These are phyloP conservation scores for Caerostris darwini DNA, from an alignment of 1,140 invertebrate species.

Conservation along the genomic window DNA sequence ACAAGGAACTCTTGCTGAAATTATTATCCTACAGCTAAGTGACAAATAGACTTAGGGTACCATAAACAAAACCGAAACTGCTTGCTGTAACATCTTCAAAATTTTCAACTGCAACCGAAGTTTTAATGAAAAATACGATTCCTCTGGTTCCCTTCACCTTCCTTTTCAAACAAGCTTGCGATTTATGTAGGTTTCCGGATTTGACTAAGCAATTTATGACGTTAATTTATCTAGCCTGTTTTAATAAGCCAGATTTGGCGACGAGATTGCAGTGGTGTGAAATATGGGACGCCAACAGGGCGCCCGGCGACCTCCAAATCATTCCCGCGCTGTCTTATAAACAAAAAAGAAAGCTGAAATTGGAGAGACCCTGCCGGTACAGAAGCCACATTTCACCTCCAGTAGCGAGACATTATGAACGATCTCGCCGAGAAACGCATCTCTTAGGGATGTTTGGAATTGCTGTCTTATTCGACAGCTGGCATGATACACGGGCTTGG, in stretches of 20 bases:
- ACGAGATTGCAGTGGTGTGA: conserved; percentile 38
- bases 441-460: neutral
- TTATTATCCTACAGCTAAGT: neutral
- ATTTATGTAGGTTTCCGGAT: neutral
- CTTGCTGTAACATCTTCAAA: neutral
- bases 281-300: conserved; percentile 29
- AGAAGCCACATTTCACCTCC: neutral
- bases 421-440: neutral
- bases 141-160: neutral
- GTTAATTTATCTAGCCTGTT: neutral
- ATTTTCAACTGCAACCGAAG: neutral
- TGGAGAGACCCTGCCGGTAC: no score
- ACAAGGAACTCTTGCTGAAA: no score
- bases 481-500: no score
- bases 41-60: neutral
- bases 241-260: conserved; percentile 47
- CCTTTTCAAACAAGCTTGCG: neutral
- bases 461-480: no score
- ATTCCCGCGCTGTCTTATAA: neutral
- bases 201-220: conserved; percentile 58
- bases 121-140: neutral
- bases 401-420: neutral
- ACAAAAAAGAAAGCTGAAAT: neutral
- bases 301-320: neutral
- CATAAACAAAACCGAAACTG: neutral